Conservation (phyloP, 2,797 vertebrate genomes). For the Cephalopachus bancanus region DNA sequence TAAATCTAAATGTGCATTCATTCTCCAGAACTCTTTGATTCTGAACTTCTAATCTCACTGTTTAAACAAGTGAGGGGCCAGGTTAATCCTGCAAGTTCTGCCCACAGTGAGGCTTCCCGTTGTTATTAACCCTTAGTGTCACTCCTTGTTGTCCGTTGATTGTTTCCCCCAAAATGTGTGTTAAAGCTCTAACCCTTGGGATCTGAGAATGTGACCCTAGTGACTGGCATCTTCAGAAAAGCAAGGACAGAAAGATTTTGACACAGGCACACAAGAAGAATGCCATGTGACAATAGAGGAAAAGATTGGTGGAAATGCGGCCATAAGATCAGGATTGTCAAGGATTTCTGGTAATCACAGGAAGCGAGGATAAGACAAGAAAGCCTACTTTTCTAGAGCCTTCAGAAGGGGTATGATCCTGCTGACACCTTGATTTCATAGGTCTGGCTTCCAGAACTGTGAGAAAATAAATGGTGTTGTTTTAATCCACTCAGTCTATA, state of each 20-base stretch:
- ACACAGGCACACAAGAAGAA: neutral
- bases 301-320: neutral
- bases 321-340: neutral
- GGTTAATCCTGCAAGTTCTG: too few relatives aligned
- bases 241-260: neutral
- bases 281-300: neutral
- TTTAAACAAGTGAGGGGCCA: neutral
- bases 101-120: fast-evolving
- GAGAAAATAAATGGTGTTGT: neutral
- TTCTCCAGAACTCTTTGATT: neutral
- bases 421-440: neutral
- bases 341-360: neutral
- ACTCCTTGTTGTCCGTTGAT: neutral
- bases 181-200: neutral
- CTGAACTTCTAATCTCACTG: neutral
- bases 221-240: neutral
- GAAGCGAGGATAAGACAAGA: neutral
- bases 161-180: neutral
- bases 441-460: neutral
- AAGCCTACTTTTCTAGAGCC: neutral
- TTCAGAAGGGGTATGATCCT: neutral
- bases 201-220: neutral
- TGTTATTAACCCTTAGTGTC: neutral
- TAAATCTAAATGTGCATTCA: neutral
- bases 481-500: neutral